Evolutionary conservation across 2,113 vertebrate species (phyloP).

Genomic region (Sylvia atricapilla): DNA sequence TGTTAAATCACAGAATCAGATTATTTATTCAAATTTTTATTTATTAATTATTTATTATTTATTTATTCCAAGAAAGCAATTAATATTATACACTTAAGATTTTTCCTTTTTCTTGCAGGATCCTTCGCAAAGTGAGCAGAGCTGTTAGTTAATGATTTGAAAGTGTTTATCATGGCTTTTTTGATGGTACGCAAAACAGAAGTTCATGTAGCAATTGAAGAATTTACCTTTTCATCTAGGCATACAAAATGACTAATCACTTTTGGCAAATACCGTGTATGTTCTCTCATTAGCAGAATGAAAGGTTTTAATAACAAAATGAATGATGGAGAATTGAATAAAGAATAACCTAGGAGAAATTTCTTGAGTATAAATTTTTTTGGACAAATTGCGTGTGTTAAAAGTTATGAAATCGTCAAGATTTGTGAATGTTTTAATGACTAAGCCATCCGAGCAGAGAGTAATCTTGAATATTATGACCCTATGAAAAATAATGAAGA

Average conservation of each 20-base stretch:
- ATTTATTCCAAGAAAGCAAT: not conserved
- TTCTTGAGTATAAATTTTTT: not conserved
- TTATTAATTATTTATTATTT: too few species aligned
- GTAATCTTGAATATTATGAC: not conserved
- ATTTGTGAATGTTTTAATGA: not conserved
- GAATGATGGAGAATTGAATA: not conserved
- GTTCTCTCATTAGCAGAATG: not conserved
- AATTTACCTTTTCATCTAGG: not conserved
- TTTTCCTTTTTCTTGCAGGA: not conserved
- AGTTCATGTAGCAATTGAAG: not conserved
- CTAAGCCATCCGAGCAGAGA: not conserved
- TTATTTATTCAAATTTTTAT: not conserved
- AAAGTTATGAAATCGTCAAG: not conserved
- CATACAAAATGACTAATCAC: not conserved
- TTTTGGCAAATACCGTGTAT: not conserved
- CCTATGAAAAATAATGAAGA: conserved; percentile 20
- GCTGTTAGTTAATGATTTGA: not conserved
- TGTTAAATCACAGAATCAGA: not conserved
- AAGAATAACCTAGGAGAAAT: not conserved
- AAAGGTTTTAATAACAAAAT: not conserved
- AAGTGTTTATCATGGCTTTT: not conserved
- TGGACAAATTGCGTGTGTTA: not conserved
- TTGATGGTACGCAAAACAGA: not conserved
- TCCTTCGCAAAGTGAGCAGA: not conserved
- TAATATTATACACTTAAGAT: not conserved